These are phyloP conservation scores for Blera fallax DNA, from an alignment of 2,888 invertebrate species.

Conservation along the genomic window DNA sequence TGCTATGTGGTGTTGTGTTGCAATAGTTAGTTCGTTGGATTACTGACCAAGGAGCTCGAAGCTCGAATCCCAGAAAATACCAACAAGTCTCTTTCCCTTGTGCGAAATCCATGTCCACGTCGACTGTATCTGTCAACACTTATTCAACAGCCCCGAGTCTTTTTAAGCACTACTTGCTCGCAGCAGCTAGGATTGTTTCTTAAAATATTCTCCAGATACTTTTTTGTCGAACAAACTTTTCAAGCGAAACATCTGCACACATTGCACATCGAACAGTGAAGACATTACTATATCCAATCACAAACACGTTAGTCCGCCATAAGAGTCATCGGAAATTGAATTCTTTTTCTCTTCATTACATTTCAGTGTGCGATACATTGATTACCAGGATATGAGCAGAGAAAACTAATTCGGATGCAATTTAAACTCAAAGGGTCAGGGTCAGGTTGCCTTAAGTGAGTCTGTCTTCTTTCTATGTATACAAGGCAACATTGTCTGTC, in stretches of 20 bases:
- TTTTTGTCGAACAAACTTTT: not conserved
- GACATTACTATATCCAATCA: conserved; percentile 48
- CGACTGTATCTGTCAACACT: no score
- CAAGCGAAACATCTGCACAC: no score
- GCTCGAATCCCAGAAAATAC: no score
- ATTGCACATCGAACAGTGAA: conserved; percentile 18
- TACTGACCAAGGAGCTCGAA: no score
- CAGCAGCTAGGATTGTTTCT: no score
- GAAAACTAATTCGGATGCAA: conserved; percentile 38
- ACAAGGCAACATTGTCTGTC: conserved; percentile 25
- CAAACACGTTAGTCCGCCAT: conserved; percentile 17
- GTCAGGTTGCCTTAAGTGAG: conserved; percentile 2
- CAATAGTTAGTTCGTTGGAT: no score
- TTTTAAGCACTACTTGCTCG: no score
- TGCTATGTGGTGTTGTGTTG: no score
- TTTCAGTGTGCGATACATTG: conserved; percentile 26
- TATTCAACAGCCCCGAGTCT: no score
- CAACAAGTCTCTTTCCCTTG: no score
- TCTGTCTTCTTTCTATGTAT: not conserved
- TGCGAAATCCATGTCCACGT: no score
- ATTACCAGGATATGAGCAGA: conserved; percentile 42
- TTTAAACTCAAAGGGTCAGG: conserved; percentile 35
- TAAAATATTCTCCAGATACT: not conserved
- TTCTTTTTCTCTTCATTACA: conserved; percentile 24
- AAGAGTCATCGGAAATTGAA: conserved; percentile 29